A percentile compares a stretch with the other conserved stretches of the same genome.
phyloP scores from a whole-genome alignment of 2,888 invertebrate genomes.

The Patella ulyssiponensis region DNA sequence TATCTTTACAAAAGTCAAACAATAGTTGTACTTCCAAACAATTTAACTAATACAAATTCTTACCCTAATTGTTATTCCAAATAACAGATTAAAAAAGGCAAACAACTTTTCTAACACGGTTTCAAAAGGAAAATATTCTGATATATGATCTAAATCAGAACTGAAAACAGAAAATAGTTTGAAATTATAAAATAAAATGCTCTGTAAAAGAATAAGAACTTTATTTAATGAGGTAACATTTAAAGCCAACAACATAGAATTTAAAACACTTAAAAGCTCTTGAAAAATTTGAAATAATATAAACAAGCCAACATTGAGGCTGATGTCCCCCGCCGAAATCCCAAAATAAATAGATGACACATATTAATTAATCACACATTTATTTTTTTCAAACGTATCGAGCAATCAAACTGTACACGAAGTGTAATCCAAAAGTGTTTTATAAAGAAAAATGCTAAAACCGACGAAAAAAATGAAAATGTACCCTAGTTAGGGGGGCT shows the following conservation, averaged over 20 bases:
- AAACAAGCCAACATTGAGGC: no score
- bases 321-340: no score
- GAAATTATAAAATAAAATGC: constrained; percentile 44
- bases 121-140: constrained; percentile 87
- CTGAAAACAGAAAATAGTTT: constrained; percentile 71
- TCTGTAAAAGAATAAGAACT: not conserved
- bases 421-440: no score
- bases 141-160: constrained; percentile 79
- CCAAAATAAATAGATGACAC: no score
- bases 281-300: no score
- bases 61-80: constrained; percentile 76
- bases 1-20: not conserved
- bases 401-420: no score
- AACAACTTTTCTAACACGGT: constrained; percentile 86
- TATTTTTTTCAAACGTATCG: no score
- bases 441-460: no score
- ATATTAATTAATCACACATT: no score
- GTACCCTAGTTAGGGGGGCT: no score
- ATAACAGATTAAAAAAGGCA: constrained; percentile 82
- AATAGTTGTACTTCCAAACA: not conserved
- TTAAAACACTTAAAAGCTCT: no score
- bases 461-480: no score
- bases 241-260: not conserved
- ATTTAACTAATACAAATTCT: constrained; percentile 13
- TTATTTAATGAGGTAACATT: not conserved